Conservation (phyloP, 2,797 vertebrate species). For the Pseudomugil gertrudae region DNA sequence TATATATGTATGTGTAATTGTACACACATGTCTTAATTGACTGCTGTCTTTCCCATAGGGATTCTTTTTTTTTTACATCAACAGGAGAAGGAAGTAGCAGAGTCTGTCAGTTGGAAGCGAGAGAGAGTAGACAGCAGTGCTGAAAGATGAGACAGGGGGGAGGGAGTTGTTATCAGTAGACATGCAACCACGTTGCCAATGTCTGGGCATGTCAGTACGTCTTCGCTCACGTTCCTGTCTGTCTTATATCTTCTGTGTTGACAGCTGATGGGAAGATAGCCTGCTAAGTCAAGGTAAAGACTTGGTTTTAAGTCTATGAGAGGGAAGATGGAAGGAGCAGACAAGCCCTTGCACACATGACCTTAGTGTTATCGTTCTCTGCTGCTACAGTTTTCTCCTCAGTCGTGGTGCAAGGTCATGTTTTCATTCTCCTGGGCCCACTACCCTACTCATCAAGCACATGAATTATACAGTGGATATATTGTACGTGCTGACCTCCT, state of each 20-base stretch:
- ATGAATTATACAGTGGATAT: slow-evolving; percentile 58
- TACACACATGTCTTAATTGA: no score
- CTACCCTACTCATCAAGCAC: slow-evolving; percentile 36
- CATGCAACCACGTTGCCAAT: slow-evolving; percentile 47
- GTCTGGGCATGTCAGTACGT: slow-evolving; percentile 21
- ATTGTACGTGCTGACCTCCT: slow-evolving; percentile 44
- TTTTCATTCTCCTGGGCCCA: slow-evolving; percentile 25
- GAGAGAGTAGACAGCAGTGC: not conserved
- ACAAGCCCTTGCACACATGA: slow-evolving; percentile 30
- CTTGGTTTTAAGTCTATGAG: slow-evolving; percentile 2
- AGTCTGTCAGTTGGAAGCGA: slow-evolving; percentile 12
- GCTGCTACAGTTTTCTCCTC: slow-evolving; percentile 40
- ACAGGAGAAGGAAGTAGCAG: not conserved
- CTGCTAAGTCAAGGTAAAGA: slow-evolving; percentile 49
- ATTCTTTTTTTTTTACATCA: not conserved
- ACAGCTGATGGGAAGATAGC: slow-evolving; percentile 64
- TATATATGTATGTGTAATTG: no score
- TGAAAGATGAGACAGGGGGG: slow-evolving; percentile 24
- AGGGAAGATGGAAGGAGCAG: slow-evolving; percentile 2
- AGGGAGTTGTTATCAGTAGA: slow-evolving; percentile 38
- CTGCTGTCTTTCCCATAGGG: not conserved
- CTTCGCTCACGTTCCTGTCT: slow-evolving; percentile 18
- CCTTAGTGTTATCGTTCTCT: slow-evolving; percentile 35
- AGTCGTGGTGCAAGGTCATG: slow-evolving; percentile 36
- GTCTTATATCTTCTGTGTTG: slow-evolving; percentile 56